Evolutionary conservation across 2,888 invertebrate species (phyloP).

Genomic region (Andrena praecox): DNA sequence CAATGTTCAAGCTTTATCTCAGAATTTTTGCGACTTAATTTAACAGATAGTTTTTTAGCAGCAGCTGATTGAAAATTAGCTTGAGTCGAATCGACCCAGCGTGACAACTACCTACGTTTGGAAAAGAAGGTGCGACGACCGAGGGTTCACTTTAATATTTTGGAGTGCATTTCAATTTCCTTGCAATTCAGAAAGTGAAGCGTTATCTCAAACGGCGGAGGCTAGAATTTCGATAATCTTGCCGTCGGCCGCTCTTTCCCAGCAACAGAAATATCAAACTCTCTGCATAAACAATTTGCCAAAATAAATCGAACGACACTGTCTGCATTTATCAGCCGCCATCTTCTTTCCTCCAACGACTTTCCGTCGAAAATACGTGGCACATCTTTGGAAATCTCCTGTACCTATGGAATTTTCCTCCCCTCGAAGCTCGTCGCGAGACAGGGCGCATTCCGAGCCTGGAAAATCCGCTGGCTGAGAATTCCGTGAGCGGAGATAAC

Average conservation of each 20-base stretch:
- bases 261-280: background rate
- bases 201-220: no score
- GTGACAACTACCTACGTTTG: no score
- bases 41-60: no score
- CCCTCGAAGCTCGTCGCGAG: conserved; percentile 1
- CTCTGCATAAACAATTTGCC: no score
- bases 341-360: background rate
- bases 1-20: no score
- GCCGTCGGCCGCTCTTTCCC: conserved; percentile 2
- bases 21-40: no score
- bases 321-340: background rate
- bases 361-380: background rate
- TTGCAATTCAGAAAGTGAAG: no score
- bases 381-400: conserved; percentile 1
- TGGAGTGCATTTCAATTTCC: no score
- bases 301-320: background rate
- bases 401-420: conserved; percentile 16
- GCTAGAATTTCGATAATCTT: background rate
- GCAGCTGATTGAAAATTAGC: no score
- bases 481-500: conserved; percentile 46
- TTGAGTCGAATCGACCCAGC: no score
- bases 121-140: no score
- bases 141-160: no score
- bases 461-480: conserved; percentile 30
- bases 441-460: conserved; percentile 5